Percentiles rank a stretch among this genome's conserved stretches.
phyloP scores from a whole-genome alignment of 2,113 vertebrate genomes.

The Axis porcinus region DNA sequence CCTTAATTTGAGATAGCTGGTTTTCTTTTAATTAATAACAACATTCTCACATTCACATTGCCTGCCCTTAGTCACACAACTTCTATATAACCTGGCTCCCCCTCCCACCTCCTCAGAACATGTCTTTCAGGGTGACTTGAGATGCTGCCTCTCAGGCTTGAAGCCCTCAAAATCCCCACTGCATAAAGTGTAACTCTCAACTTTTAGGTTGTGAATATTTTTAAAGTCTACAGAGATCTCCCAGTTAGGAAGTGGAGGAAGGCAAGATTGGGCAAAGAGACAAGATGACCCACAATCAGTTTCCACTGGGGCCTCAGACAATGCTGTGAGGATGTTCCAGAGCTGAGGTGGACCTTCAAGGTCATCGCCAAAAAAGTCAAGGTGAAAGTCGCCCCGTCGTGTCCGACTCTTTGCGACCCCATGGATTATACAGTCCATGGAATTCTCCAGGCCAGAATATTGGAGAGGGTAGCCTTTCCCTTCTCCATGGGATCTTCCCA shows the following conservation, averaged over 20 bases:
- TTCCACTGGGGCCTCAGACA: neutral
- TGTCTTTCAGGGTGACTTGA: neutral
- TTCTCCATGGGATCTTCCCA: neutral
- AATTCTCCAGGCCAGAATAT: neutral
- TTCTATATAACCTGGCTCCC: neutral
- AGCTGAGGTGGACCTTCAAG: neutral
- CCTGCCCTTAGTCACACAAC: neutral
- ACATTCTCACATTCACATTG: neutral
- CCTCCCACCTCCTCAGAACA: neutral
- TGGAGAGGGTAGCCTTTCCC: neutral
- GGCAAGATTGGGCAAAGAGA: neutral
- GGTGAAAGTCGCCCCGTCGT: fast-evolving
- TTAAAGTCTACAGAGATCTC: neutral
- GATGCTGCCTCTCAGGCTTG: neutral
- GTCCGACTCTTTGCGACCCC: neutral
- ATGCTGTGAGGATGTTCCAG: too few relatives aligned
- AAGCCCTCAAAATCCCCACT: neutral
- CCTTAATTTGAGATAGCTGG: neutral
- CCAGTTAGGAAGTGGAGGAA: neutral
- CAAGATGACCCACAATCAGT: neutral
- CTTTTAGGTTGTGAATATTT: neutral
- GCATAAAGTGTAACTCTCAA: neutral
- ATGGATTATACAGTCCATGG: neutral
- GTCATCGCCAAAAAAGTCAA: neutral
- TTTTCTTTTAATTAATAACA: neutral